Percentiles rank a stretch among this genome's conserved stretches.
Evolutionary conservation across 2,888 invertebrate genomes (phyloP).

Genomic region (Drosophila acutilabella): DNA sequence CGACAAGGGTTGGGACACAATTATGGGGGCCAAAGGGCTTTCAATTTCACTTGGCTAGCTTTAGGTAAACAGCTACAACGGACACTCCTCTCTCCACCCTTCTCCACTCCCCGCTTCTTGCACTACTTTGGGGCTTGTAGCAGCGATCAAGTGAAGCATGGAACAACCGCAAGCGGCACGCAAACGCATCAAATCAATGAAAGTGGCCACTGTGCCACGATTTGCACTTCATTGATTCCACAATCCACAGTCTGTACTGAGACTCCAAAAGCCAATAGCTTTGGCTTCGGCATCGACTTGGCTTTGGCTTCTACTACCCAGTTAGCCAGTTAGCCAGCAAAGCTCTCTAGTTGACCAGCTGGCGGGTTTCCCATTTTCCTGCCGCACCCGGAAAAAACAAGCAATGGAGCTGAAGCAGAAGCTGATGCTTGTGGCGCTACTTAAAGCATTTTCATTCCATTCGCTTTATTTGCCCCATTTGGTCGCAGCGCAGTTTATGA

Average conservation of each 20-base stretch:
- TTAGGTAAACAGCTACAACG: constrained; percentile 66
- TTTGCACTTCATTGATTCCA: constrained; percentile 76
- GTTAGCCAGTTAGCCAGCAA: constrained; percentile 11
- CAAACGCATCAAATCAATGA: constrained; percentile 80
- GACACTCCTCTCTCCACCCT: not conserved
- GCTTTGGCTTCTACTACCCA: not conserved
- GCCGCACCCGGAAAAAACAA: constrained; percentile 20
- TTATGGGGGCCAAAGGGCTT: constrained; percentile 69
- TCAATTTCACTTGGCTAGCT: constrained; percentile 76
- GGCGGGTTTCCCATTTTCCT: constrained; percentile 1
- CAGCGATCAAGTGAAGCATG: constrained; percentile 71
- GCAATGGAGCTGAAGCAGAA: constrained; percentile 45
- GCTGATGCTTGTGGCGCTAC: constrained; percentile 43
- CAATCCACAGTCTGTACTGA: constrained; percentile 26
- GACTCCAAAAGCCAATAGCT: constrained; percentile 7
- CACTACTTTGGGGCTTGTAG: constrained; percentile 14
- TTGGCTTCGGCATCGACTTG: not conserved
- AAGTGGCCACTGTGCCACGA: constrained; percentile 69
- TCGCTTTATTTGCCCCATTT: constrained; percentile 54
- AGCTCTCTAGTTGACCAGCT: constrained; percentile 11
- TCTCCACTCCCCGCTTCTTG: not conserved
- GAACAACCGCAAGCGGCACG: constrained; percentile 71
- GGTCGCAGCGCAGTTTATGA: constrained; percentile 58
- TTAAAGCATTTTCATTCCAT: constrained; percentile 63
- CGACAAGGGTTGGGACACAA: constrained; percentile 53